Percentiles rank a stretch among this genome's conserved stretches.
Conservation (phyloP, 92 coral and sea anemone genomes). For the Phenganax stokvisi region DNA sequence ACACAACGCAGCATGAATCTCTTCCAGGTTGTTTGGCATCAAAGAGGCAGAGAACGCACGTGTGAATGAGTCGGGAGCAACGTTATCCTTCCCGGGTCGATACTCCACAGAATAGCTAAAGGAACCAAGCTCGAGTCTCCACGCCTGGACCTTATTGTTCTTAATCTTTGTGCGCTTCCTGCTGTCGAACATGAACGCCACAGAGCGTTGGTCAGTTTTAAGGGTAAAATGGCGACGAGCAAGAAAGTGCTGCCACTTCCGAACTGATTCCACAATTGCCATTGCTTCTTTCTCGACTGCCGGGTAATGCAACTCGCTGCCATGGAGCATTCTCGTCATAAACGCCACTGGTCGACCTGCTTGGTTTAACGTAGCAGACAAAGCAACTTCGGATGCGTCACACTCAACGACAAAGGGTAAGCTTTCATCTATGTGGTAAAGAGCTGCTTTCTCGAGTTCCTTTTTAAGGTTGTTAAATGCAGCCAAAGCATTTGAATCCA, state of each 20-base stretch:
- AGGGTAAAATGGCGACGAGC: not conserved
- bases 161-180: not conserved
- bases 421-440: not conserved
- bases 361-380: not conserved
- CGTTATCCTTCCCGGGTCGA: too few species aligned
- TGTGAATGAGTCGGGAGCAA: too few species aligned
- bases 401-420: constrained; percentile 4
- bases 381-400: not conserved
- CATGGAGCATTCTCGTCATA: not conserved
- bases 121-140: not conserved
- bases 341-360: not conserved
- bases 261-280: not conserved
- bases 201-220: not conserved
- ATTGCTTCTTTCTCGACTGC: not conserved
- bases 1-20: too few species aligned
- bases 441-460: not conserved
- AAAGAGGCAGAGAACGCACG: too few species aligned
- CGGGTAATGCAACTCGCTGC: not conserved
- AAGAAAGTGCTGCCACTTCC: not conserved
- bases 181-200: not conserved
- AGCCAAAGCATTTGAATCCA: too few species aligned
- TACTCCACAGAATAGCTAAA: too few species aligned
- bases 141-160: not conserved
- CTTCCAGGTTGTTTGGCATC: too few species aligned
- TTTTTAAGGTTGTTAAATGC: constrained; percentile 22